Base-by-base conservation (phyloP, 1,140 invertebrate species). In the Riptortus pedestris region DNA sequence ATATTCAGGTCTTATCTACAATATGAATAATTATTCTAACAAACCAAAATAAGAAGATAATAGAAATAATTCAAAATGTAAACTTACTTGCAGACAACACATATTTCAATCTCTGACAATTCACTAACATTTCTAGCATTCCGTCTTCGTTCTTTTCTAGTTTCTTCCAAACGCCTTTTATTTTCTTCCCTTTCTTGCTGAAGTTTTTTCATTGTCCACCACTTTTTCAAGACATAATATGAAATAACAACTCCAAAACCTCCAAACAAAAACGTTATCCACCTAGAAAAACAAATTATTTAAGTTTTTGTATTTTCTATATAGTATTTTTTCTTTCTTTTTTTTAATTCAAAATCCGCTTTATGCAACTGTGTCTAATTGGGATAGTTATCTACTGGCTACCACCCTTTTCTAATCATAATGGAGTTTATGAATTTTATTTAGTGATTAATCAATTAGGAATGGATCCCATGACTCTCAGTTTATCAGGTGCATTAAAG, bases 81-180 rank as follows among this genome's bases (percentile, higher is more conserved):
- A 2, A 52, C 7, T 26, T 60, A 66, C 65, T 31, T 78, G 73
- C 87, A 90, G n/a, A 89, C 83, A 14, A 88, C 83, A 70, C 87
- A 91, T 2, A 85, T 72, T 70, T 87, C 84, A 70, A 82, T 79
- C 1, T 86, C 82, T 3, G 78, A 73, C 5, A 87, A 72, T 67
- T 85, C 79, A 5, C 75, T 77, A 22, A 84, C 81, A 45, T 18
- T 20, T 18, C 85, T 74, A 1, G 80, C 82, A 63, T 79, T 76
- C 47, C 81, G 79, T 16, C 86, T 74, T 48, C 86, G 74, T 70
- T 83, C 79, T 60, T 79, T 78, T 1, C 86, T 77, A n/a, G 82
- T 80, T 9, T 75, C 74, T 38, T 83, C 85, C 20, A 87, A 72
- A 62, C 80, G 77, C 66, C 76, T 73, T 67, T 81, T 82, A 67